Percentiles rank a stretch among this genome's conserved stretches.
Conservation (phyloP, 2,888 invertebrate genomes). For the Octonoba sinensis region DNA sequence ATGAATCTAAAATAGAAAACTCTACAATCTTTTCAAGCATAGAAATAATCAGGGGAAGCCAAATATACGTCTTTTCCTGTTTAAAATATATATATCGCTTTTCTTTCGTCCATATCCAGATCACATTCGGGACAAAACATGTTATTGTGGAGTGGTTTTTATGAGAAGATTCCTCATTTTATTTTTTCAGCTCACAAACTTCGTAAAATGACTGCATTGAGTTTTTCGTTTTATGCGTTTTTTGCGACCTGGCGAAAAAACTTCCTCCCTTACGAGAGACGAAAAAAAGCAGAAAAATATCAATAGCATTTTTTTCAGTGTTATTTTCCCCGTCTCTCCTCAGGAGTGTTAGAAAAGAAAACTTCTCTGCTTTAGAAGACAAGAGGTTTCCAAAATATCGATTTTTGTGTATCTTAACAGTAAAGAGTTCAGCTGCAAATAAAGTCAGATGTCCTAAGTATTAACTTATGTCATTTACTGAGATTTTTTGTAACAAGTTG, state of each 20-base stretch:
- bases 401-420: background rate
- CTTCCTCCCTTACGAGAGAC: slow-evolving; percentile 8
- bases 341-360: slow-evolving; percentile 19
- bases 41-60: too few relatives aligned
- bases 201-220: slow-evolving; percentile 23
- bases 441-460: too few relatives aligned
- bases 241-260: slow-evolving; percentile 28
- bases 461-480: too few relatives aligned
- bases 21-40: too few relatives aligned
- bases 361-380: slow-evolving; percentile 14
- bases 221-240: slow-evolving; percentile 30
- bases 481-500: too few relatives aligned
- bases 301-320: slow-evolving; percentile 33
- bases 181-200: slow-evolving; percentile 31
- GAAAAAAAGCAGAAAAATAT: slow-evolving; percentile 16
- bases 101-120: background rate
- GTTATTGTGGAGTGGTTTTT: slow-evolving; percentile 25
- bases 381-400: slow-evolving; percentile 47
- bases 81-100: too few relatives aligned
- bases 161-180: slow-evolving; percentile 20
- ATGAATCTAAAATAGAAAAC: too few relatives aligned
- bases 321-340: slow-evolving; percentile 10
- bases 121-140: slow-evolving; percentile 24
- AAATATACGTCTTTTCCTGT: too few relatives aligned
- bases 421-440: too few relatives aligned